Base-by-base conservation (phyloP, 2,888 invertebrate species). In the Plutella xylostella region DNA sequence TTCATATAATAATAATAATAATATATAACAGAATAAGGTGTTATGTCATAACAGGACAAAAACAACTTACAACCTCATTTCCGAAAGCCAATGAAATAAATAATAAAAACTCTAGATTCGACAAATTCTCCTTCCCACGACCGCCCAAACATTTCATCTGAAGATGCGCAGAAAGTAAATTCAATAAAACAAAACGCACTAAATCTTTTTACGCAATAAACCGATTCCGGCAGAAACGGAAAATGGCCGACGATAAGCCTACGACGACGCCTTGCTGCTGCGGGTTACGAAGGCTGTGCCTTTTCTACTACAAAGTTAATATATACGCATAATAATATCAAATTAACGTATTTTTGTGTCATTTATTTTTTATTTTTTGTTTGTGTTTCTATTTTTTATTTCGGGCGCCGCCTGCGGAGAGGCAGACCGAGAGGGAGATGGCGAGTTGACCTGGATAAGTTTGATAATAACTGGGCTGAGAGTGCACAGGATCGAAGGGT, bases 221-320 rank as follows among this genome's bases (percentile, higher is more conserved):
- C 19, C 37, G 37, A 37, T 37, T 37, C 17, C 37, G 37, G 18
- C 18, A 19, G 19, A 37, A 20, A 37, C 19, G 19, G 37, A 37
- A 37, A 37, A n/a, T 17, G 37, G 19, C 12, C 18, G 18, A n/a
- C 18, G 37, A 37, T 37, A 37, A 37, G 37, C 37, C 37, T 37
- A 37, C 12, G 37, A n/a, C 19, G 11, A n/a, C 17, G 12, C 6
- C 20, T 33, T 37, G 20, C n/a, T n/a, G n/a, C n/a, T n/a, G n/a
- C n/a, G n/a, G n/a, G n/a, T n/a, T n/a, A n/a, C n/a, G n/a, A n/a
- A n/a, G n/a, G n/a, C n/a, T n/a, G n/a, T n/a, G n/a, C n/a, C n/a
- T n/a, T n/a, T n/a, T n/a, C n/a, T n/a, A n/a, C n/a, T n/a, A n/a
- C n/a, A n/a, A n/a, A n/a, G n/a, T n/a, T n/a, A n/a, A n/a, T n/a